Conservation (phyloP, 2,888 invertebrate genomes). For the Latrodectus hesperus region DNA sequence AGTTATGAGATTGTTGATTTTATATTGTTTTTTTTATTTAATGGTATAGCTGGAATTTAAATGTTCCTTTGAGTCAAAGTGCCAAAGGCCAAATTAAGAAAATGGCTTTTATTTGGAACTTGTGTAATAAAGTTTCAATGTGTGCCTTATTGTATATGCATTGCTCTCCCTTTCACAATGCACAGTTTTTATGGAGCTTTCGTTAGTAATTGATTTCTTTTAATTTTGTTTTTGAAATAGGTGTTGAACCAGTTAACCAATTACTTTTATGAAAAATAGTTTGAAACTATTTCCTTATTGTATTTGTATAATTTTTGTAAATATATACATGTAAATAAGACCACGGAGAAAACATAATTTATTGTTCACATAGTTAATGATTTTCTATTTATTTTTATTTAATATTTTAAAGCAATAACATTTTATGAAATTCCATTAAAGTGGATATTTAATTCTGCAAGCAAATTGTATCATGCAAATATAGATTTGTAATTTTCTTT, state of each 20-base stretch:
- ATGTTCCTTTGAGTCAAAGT: slow-evolving; percentile 66
- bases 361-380: too few relatives aligned
- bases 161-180: slow-evolving; percentile 33
- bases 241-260: neutral
- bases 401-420: too few relatives aligned
- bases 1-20: neutral
- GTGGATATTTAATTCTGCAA: too few relatives aligned
- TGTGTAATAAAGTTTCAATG: slow-evolving; percentile 67
- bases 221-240: slow-evolving; percentile 4
- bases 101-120: slow-evolving; percentile 67
- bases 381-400: too few relatives aligned
- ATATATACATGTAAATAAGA: too few relatives aligned
- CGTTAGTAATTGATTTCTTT: neutral
- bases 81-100: slow-evolving; percentile 57
- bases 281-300: too few relatives aligned
- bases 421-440: too few relatives aligned
- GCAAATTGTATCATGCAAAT: too few relatives aligned
- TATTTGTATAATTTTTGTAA: too few relatives aligned
- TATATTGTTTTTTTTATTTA: neutral
- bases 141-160: slow-evolving; percentile 65
- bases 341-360: too few relatives aligned
- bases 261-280: too few relatives aligned
- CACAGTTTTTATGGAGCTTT: slow-evolving; percentile 45
- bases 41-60: slow-evolving; percentile 53
- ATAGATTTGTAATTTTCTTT: too few relatives aligned